Evolutionary conservation across 1,140 invertebrate genomes (phyloP), one percentile per base, ranked within the genome.

Genomic region (Tetramorium alpestre): DNA sequence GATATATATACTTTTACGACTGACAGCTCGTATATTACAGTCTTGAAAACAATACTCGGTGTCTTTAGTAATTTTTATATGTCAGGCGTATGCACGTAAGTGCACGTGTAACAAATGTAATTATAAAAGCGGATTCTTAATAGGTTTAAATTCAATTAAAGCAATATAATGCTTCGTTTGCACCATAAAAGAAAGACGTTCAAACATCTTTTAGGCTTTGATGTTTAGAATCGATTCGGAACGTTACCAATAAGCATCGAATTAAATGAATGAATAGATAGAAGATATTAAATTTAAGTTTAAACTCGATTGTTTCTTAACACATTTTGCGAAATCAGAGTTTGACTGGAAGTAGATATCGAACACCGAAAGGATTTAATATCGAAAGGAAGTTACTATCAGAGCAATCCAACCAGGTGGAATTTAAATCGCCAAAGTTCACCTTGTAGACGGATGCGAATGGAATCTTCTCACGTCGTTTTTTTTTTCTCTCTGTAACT

Each of bases 371-470:
- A 69, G 51, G 51, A 60, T 75, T 75, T 75, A 75, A 75, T 82
- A 60, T 18, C 25, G 25, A 47, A 47, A 73, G 54, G 67, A 73
- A 75, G 54, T 84, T 84, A 58, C 54, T 75, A 47, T 54, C 69
- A 18, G 54, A 60, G 25, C 54, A 84, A 60, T 84, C 25, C 54
- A 44, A 84, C 51, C 41, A 82, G 67, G 51, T 73, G 69, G 67
- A 84, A 84, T 75, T 84, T 84, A 84, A 84, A 84, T 84, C 80
- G 54, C 54, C 80, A 75, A 84, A 84, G 80, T 84, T 84, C 69
- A 49, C n/a, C 69, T 60, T 13, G 44, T 75, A 60, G 38, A 72
- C 41, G 41, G 13, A 38, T 54, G 49, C 49, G 64, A 65, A 85
- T 72, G 41, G 38, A 88, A 77, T 76, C 18, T 56, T 73, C 54